Conservation (phyloP, 2,797 vertebrate species). For the Micrastur ruficollis region DNA sequence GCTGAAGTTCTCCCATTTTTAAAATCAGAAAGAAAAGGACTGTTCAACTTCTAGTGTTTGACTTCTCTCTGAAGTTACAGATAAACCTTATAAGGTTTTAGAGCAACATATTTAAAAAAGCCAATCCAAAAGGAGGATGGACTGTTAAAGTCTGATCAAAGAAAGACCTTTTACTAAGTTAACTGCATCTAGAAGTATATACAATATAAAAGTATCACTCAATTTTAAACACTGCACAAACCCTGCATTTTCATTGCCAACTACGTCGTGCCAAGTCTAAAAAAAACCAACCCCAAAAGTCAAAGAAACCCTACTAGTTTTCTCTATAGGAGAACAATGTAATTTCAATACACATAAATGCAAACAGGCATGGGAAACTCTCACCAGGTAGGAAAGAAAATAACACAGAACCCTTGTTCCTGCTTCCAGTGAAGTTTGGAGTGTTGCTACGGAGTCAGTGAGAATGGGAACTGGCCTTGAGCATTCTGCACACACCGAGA, state of each 20-base stretch:
- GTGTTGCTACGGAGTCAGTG: neutral
- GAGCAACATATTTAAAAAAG: neutral
- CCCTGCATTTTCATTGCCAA: neutral
- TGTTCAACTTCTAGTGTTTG: neutral
- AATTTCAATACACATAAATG: neutral
- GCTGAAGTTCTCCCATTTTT: neutral
- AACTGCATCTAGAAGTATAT: neutral
- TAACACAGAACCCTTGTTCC: neutral
- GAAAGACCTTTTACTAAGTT: neutral
- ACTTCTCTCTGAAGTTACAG: neutral
- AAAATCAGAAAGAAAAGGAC: neutral
- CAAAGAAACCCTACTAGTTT: neutral
- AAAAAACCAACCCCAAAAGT: neutral
- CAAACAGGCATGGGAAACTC: neutral
- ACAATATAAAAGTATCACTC: neutral
- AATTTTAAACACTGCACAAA: neutral
- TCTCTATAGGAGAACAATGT: neutral
- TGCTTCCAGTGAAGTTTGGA: neutral
- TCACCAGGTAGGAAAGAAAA: neutral
- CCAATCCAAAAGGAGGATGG: neutral
- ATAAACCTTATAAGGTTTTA: neutral
- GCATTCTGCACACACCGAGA: neutral
- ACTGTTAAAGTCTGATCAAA: neutral
- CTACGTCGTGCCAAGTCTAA: fast-evolving
- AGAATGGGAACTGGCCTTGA: neutral